Percentiles rank a stretch among this genome's conserved stretches.
phyloP scores from a whole-genome alignment of 2,113 vertebrate species.

The Tinamus guttatus region DNA sequence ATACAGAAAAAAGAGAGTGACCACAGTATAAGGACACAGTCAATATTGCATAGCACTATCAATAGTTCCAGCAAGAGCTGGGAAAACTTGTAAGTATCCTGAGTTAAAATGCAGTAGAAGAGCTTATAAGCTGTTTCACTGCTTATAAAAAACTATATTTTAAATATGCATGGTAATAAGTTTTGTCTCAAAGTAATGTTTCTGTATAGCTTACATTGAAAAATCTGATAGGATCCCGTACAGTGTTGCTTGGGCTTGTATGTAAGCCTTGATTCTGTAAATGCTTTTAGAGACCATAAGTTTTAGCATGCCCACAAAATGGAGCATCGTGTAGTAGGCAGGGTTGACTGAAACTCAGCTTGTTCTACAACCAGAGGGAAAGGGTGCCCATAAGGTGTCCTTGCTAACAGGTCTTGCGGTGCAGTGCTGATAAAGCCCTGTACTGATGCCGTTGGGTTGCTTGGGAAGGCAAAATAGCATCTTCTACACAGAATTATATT shows the following conservation, averaged over 20 bases:
- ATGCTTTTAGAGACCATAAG: neutral
- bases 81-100: neutral
- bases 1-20: neutral
- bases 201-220: neutral
- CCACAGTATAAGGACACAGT: rapidly evolving
- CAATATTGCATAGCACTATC: neutral
- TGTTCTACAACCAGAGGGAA: neutral
- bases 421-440: neutral
- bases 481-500: neutral
- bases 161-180: neutral
- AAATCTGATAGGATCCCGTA: neutral
- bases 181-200: neutral
- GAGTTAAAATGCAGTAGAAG: neutral
- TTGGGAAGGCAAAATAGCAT: neutral
- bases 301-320: neutral
- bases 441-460: neutral
- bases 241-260: neutral
- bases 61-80: neutral
- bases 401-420: neutral
- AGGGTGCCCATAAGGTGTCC: neutral
- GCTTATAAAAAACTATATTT: neutral
- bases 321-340: neutral
- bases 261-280: neutral
- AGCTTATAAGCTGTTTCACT: neutral
- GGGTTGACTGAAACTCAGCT: neutral